Base-by-base conservation (phyloP, 2,888 invertebrate species). In the Slavum lentiscoides region DNA sequence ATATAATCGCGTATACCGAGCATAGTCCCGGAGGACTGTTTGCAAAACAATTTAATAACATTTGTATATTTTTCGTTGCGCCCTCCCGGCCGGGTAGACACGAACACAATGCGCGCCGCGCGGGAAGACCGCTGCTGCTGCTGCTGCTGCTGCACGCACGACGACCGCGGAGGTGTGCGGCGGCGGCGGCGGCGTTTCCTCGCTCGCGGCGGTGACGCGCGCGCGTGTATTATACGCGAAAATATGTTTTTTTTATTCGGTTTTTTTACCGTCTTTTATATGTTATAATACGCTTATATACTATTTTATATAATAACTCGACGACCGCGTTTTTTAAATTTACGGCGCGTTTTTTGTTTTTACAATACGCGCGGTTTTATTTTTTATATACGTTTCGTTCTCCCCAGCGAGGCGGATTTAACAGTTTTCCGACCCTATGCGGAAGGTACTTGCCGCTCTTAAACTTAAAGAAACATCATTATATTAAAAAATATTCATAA, bases 31-130 rank as follows among this genome's bases (percentile, higher is more conserved):
- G 23, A 70, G 77, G 77, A 80, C 77, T 62, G 77, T 80, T 80
- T 80, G 69, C 77, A 59, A 80, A 80, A 80, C 77, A 80, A 80
- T 80, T 80, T 80, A 70, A 80, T 80, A 80, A 80, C 77, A 80
- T 70, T 80, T 70, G 70, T 80, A 64, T 80, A 39, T 70, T 62
- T 70, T 64, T 9, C 30, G 30, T 30, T n/a, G 6, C 62, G 64
- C 70, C 23, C 59, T 66, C 19, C 5, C 43, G 30, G 37, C 6
- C 61, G n/a, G n/a, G 37, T 55, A 15, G 43, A 70, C 58, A 43
- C 30, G 4, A 1, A 30, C 1, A 30, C 30, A 30, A 30, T 30
- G 30, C 30, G 30, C 30, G 30, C 30, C 30, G 30, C 30, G 66
- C 74, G 66, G 75, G 13, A 67, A 43, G 58, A 67, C 49, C 1